Evolutionary conservation across 2,888 invertebrate species (phyloP).

Genomic region (Emmelina monodactyla): DNA sequence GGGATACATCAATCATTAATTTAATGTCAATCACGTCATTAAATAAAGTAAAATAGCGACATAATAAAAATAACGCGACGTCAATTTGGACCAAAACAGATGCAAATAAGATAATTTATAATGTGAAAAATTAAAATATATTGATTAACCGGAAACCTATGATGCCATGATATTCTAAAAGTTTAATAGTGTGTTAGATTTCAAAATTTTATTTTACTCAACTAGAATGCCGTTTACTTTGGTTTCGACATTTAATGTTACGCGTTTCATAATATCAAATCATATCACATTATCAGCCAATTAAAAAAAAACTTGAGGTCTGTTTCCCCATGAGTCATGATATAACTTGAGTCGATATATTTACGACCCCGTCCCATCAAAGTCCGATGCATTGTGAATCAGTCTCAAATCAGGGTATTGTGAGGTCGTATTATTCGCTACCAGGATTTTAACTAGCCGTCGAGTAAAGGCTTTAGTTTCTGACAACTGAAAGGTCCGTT

Average conservation of each 20-base stretch:
- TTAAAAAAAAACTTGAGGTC: no score
- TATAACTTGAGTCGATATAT: no score
- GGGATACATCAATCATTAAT: slow-evolving; percentile 1
- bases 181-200: no score
- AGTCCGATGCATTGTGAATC: slow-evolving; percentile 9
- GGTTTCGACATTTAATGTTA: no score
- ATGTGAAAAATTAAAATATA: slow-evolving; percentile 1
- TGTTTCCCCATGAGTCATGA: no score
- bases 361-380: background rate
- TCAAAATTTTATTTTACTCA: no score
- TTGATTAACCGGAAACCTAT: slow-evolving; percentile 1
- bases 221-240: no score
- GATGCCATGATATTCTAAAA: no score
- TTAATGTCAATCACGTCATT: slow-evolving; percentile 1
- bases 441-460: slow-evolving; percentile 18
- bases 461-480: slow-evolving; percentile 30
- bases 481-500: slow-evolving; percentile 43
- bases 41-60: background rate
- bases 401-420: slow-evolving; percentile 10
- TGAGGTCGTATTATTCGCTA: slow-evolving; percentile 8
- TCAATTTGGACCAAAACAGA: slow-evolving; percentile 1
- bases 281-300: no score
- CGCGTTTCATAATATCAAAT: no score
- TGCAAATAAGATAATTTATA: slow-evolving; percentile 1
- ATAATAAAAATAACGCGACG: background rate